Base-by-base conservation (phyloP, 2,113 vertebrate genomes). In the Canis aureus region DNA sequence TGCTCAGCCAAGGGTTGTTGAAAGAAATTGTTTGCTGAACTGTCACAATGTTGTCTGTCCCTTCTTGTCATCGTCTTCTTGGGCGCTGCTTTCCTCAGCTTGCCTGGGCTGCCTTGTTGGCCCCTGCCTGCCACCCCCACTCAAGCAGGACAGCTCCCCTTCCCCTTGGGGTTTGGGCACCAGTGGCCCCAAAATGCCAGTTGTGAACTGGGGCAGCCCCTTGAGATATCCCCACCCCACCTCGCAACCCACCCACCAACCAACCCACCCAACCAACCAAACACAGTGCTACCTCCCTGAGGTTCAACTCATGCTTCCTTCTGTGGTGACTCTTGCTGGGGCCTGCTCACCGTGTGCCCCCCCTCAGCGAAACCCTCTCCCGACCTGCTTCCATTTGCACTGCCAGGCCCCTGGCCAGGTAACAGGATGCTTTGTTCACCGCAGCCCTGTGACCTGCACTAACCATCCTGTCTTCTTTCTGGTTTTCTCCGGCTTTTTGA, bases 401-500 rank as follows among this genome's bases (percentile, higher is more conserved):
- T 83, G 35, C 8, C 62, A 62, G n/a, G 8, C 66, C 64, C 81
- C 53, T 91, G 35, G 29, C 17, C 81, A 69, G 23, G 80, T 80
- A 57, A 85, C 43, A 43, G 25, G 67, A 73, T 32, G 85, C 15
- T 67, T 82, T 86, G 69, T 69, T 35, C 17, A 43, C 49, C 57
- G 74, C 35, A 67, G 51, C 27, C 66, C 64, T 74, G 7, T 55
- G 55, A 64, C 49, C 22, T 57, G 19, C 11, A 67, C 57, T 71
- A 69, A 43, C 29, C 23, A 29, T 62, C 67, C 38, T 95, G 32
- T 25, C 81, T 64, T 92, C 83, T 71, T 90, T 92, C 29, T 12
- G 38, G 11, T 69, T 97, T 84, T 79, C 57, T 83, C 27, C 11
- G 32, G 20, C n/a, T 76, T 67, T 96, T 81, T 71, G 74, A 94